Conservation (phyloP, 2,888 invertebrate species). For the Cryptops parisi region DNA sequence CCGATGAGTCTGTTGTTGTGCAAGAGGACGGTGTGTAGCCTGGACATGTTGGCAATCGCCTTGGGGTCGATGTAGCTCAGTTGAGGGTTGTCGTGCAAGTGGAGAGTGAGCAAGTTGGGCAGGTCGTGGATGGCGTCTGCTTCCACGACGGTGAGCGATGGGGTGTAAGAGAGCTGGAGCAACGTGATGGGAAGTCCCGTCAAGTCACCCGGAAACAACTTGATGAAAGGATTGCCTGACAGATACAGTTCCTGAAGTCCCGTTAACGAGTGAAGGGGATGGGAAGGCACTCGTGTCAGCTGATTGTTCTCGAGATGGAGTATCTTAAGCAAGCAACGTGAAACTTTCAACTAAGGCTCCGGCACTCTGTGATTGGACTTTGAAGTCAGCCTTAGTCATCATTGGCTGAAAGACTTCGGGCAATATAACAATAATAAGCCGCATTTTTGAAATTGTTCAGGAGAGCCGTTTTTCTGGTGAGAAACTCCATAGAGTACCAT, state of each 20-base stretch:
- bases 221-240: slow-evolving; percentile 26
- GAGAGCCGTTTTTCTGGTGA: too few species aligned
- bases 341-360: too few species aligned
- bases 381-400: too few species aligned
- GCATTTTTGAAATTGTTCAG: too few species aligned
- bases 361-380: too few species aligned
- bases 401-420: too few species aligned
- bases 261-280: slow-evolving; percentile 21
- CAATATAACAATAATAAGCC: too few species aligned
- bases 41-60: slow-evolving; percentile 30
- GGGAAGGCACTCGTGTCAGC: slow-evolving; percentile 21
- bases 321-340: background rate
- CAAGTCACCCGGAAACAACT: slow-evolving; percentile 21
- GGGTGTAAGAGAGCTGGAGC: slow-evolving; percentile 29
- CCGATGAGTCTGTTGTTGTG: slow-evolving; percentile 31
- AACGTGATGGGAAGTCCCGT: slow-evolving; percentile 26
- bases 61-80: slow-evolving; percentile 32
- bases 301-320: slow-evolving; percentile 23
- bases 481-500: too few species aligned
- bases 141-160: slow-evolving; percentile 30
- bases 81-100: slow-evolving; percentile 31
- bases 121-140: slow-evolving; percentile 31
- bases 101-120: slow-evolving; percentile 27
- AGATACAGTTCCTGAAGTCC: slow-evolving; percentile 25
- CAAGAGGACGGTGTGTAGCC: slow-evolving; percentile 28